These are phyloP conservation scores for Cephus cinctus DNA, from an alignment of 1,140 invertebrate species.

Conservation along the genomic window DNA sequence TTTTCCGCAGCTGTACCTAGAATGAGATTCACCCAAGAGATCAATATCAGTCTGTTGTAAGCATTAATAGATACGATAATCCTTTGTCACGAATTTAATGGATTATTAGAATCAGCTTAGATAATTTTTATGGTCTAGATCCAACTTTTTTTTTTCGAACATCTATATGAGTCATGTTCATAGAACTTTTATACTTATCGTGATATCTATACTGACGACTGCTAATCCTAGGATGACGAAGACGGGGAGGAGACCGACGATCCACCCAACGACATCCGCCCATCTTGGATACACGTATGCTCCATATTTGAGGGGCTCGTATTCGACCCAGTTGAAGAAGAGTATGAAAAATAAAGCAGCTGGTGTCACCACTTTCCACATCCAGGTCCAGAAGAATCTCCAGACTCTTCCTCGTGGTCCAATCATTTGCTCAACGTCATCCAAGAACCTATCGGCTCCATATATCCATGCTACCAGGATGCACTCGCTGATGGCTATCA, in stretches of 20 bases:
- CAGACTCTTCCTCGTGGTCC: conserved; percentile 69
- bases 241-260: conserved; percentile 71
- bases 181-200: conserved; percentile 58
- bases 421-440: conserved; percentile 80
- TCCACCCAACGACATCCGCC: conserved; percentile 78
- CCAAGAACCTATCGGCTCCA: conserved; percentile 76
- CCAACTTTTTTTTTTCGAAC: no score
- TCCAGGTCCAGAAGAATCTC: conserved; percentile 76
- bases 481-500: conserved; percentile 79
- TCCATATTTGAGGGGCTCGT: conserved; percentile 73
- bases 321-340: conserved; percentile 82
- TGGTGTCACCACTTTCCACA: conserved; percentile 81
- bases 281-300: conserved; percentile 73
- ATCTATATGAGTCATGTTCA: no score
- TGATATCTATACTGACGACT: conserved; percentile 60
- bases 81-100: conserved; percentile 20
- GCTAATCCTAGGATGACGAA: conserved; percentile 68
- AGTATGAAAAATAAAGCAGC: conserved; percentile 74
- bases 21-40: conserved; percentile 8
- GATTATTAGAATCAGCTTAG: background rate
- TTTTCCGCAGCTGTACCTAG: conserved; percentile 31
- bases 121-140: no score
- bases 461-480: conserved; percentile 81
- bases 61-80: conserved; percentile 18
- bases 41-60: background rate